A percentile compares a stretch with the other conserved stretches of the same genome.
Evolutionary conservation across 2,113 vertebrate species (phyloP).

Genomic region (Myiozetetes cayanensis): DNA sequence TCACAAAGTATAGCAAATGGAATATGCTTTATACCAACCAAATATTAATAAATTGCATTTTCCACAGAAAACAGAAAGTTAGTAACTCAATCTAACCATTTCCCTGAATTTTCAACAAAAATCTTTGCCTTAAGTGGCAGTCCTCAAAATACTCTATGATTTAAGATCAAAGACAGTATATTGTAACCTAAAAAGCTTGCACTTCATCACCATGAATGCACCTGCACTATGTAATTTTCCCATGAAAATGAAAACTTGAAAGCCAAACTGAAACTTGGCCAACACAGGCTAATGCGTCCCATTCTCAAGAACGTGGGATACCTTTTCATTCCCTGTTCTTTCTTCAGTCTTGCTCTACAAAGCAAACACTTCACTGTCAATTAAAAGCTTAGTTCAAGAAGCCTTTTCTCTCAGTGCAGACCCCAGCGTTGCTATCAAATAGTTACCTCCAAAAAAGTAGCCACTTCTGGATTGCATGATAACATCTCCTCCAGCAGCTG

Average conservation of each 20-base stretch:
- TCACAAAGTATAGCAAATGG: not conserved
- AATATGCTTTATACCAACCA: not conserved
- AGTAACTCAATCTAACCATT: not conserved
- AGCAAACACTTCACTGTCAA: not conserved
- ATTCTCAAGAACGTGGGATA: not conserved
- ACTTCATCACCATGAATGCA: not conserved
- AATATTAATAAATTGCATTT: not conserved
- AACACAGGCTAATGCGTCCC: not conserved
- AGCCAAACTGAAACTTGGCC: not conserved
- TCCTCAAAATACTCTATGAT: not conserved
- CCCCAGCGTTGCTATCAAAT: not conserved
- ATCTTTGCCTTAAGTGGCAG: not conserved
- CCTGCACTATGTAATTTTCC: not conserved
- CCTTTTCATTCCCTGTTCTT: not conserved
- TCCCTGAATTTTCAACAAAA: not conserved
- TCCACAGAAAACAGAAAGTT: not conserved
- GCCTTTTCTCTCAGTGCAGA: not conserved
- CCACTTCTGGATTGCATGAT: not conserved
- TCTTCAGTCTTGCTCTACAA: not conserved
- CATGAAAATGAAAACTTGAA: not conserved
- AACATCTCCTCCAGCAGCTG: not conserved
- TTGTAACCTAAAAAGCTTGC: not conserved
- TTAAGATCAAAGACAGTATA: not conserved
- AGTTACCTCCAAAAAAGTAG: not conserved
- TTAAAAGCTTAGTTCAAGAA: not conserved